These are phyloP conservation scores for Cordilura impudica DNA, from an alignment of 2,888 invertebrate genomes.

Conservation along the genomic window DNA sequence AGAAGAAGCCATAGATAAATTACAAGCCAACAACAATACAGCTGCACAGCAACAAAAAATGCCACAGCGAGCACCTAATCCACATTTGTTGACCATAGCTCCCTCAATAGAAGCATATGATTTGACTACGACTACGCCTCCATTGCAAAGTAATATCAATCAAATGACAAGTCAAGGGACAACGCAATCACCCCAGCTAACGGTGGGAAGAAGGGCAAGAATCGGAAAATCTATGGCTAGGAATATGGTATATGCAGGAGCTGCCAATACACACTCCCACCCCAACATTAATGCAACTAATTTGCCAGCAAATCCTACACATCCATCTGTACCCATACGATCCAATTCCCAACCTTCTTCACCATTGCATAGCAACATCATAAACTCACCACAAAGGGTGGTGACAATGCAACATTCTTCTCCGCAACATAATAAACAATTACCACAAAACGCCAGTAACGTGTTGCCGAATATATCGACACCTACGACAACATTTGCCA, in stretches of 20 bases:
- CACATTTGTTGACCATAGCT: slow-evolving; percentile 28
- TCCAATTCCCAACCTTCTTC: slow-evolving; percentile 48
- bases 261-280: slow-evolving; percentile 50
- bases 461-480: slow-evolving; percentile 12
- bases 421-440: slow-evolving; percentile 40
- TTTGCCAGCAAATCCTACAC: slow-evolving; percentile 13
- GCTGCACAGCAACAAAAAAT: slow-evolving; percentile 27
- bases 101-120: slow-evolving; percentile 71
- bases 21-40: slow-evolving; percentile 36
- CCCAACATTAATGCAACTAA: not conserved
- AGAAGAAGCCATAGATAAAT: slow-evolving; percentile 78
- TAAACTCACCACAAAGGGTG: slow-evolving; percentile 18
- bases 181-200: slow-evolving; percentile 59
- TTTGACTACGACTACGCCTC: slow-evolving; percentile 80
- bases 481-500: slow-evolving; percentile 30
- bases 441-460: slow-evolving; percentile 48
- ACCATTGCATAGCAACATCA: slow-evolving; percentile 46
- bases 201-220: slow-evolving; percentile 79
- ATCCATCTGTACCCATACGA: slow-evolving; percentile 14
- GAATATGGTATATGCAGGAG: slow-evolving; percentile 78
- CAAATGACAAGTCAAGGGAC: slow-evolving; percentile 64
- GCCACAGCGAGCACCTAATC: slow-evolving; percentile 1
- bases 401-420: slow-evolving; percentile 2
- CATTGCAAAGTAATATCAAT: slow-evolving; percentile 69
- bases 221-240: slow-evolving; percentile 85